Evolutionary conservation across 2,888 invertebrate species (phyloP).

Genomic region (Cordilura impudica): DNA sequence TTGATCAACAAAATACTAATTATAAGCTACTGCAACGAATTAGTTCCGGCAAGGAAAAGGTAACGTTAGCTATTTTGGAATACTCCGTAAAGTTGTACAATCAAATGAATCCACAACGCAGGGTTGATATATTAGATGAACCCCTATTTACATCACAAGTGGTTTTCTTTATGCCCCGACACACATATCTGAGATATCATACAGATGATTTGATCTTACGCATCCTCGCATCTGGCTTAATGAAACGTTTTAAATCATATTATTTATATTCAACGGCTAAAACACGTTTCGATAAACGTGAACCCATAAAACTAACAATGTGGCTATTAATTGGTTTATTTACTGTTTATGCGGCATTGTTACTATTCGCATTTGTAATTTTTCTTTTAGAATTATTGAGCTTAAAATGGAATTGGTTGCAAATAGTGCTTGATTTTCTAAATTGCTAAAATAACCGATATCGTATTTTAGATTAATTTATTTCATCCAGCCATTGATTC

Average conservation of each 20-base stretch:
- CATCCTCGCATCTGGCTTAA: slow-evolving; percentile 69
- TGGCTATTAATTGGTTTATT: slow-evolving; percentile 69
- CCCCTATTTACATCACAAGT: slow-evolving; percentile 68
- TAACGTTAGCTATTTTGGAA: slow-evolving; percentile 59
- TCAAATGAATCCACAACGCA: slow-evolving; percentile 40
- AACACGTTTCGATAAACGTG: slow-evolving; percentile 25
- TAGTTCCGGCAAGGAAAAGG: slow-evolving; percentile 31
- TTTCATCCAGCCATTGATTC: too few species aligned
- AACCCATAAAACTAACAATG: slow-evolving; percentile 67
- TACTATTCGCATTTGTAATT: slow-evolving; percentile 64
- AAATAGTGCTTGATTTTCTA: slow-evolving; percentile 62
- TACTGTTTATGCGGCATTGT: slow-evolving; percentile 60
- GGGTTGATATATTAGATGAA: slow-evolving; percentile 64
- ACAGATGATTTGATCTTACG: slow-evolving; percentile 67
- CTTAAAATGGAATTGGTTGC: slow-evolving; percentile 52
- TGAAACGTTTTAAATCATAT: slow-evolving; percentile 64
- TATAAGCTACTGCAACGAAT: slow-evolving; percentile 23
- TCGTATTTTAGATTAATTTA: too few species aligned
- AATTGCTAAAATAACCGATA: too few species aligned
- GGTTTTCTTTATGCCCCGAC: slow-evolving; percentile 71
- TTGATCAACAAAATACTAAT: slow-evolving; percentile 37
- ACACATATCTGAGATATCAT: slow-evolving; percentile 68
- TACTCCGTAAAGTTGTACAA: slow-evolving; percentile 66
- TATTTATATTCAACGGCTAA: slow-evolving; percentile 66
- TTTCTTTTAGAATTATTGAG: slow-evolving; percentile 69